Evolutionary conservation across 2,888 invertebrate genomes (phyloP).

Genomic region (Sarcophaga rosellei): DNA sequence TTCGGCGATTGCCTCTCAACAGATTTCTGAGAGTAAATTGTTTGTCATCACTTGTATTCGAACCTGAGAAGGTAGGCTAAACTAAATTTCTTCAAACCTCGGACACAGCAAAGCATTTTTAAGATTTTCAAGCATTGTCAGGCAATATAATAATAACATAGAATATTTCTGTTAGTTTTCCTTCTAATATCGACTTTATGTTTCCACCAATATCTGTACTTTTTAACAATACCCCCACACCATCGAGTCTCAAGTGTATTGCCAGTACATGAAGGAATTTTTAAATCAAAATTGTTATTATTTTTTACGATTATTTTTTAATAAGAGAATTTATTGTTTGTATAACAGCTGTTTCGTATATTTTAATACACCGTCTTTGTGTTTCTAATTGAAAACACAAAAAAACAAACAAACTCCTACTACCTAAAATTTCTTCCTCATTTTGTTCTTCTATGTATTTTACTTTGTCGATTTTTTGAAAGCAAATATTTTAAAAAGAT

Average conservation of each 20-base stretch:
- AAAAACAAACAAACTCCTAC: background rate
- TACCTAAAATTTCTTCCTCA: too few relatives aligned
- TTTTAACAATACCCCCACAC: background rate
- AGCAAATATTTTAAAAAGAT: conserved; percentile 4
- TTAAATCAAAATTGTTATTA: background rate
- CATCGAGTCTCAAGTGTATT: background rate
- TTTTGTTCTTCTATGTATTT: background rate
- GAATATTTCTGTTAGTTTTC: too few relatives aligned
- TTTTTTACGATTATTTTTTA: conserved; percentile 15
- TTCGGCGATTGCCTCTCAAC: too few relatives aligned
- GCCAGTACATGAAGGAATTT: background rate
- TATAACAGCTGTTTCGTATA: background rate
- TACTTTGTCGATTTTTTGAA: conserved; percentile 14
- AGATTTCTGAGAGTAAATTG: too few relatives aligned
- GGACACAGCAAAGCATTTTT: too few relatives aligned
- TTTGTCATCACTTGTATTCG: too few relatives aligned
- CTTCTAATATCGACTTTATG: too few relatives aligned
- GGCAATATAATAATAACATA: too few relatives aligned
- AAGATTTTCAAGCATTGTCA: too few relatives aligned
- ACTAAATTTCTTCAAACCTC: too few relatives aligned
- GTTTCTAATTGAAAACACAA: conserved; percentile 15
- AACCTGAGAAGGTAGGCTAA: too few relatives aligned
- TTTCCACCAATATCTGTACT: too few relatives aligned
- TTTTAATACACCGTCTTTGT: conserved; percentile 15
- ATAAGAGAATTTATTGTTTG: conserved; percentile 22